Evolutionary conservation across 2,797 vertebrate genomes (phyloP).

Genomic region (Malurus splendens): DNA sequence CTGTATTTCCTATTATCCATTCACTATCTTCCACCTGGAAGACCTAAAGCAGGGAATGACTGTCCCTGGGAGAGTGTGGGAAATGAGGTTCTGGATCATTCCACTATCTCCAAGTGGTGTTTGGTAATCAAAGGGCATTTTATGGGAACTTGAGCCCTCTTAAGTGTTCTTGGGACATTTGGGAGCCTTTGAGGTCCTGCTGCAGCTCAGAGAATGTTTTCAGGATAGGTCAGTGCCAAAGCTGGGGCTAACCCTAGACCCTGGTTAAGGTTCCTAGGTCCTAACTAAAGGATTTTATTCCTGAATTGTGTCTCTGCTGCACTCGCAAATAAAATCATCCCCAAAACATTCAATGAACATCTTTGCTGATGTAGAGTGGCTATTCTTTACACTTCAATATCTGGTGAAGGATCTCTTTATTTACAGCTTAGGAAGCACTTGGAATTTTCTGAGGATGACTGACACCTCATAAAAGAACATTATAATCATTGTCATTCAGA

Average conservation of each 20-base stretch:
- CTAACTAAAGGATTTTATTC: neutral
- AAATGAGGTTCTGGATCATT: neutral
- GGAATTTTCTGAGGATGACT: neutral
- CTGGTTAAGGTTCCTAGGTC: neutral
- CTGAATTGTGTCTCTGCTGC: neutral
- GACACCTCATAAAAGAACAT: neutral
- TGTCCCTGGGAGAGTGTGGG: fast-evolving
- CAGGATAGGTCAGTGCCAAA: neutral
- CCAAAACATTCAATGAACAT: neutral
- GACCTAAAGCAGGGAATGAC: neutral
- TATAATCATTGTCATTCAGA: neutral
- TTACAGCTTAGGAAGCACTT: neutral
- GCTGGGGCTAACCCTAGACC: neutral
- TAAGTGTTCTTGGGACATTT: fast-evolving
- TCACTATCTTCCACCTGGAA: neutral
- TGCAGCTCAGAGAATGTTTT: neutral
- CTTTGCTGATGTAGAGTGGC: neutral
- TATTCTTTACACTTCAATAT: neutral
- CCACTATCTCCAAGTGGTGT: neutral
- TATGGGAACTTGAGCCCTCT: neutral
- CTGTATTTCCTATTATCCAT: neutral
- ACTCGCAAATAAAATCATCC: neutral
- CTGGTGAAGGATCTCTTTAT: neutral
- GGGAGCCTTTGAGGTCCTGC: neutral
- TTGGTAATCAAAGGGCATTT: neutral